Conservation (phyloP, 1,140 invertebrate species). For the Caenorhabditis inopinata region DNA sequence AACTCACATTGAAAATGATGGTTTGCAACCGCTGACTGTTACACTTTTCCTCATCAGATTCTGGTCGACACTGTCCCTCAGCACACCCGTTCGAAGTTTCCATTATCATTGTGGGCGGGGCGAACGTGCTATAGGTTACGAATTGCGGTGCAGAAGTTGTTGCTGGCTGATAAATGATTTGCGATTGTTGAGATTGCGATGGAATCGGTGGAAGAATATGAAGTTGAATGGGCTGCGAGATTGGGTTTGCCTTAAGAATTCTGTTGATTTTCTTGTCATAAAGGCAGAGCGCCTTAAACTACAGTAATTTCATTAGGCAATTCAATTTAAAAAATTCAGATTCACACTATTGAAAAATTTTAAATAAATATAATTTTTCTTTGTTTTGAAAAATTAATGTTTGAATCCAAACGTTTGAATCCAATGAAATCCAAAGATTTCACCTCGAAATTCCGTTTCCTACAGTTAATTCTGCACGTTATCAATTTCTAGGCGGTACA, state of each 20-base stretch:
- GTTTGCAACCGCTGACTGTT: conserved; percentile 40
- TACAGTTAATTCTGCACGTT: no score
- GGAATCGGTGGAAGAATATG: conserved; percentile 4
- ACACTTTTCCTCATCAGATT: conserved; percentile 42
- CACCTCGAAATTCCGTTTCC: no score
- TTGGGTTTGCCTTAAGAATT: not conserved
- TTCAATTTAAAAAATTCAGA: no score
- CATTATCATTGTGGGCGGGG: not conserved
- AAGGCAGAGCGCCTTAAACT: no score
- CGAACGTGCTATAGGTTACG: not conserved
- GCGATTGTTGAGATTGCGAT: not conserved
- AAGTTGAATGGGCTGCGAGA: not conserved
- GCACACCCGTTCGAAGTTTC: not conserved
- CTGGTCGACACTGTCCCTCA: conserved; percentile 14
- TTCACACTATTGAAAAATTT: no score
- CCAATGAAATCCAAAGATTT: no score
- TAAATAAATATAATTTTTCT: no score
- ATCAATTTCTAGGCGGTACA: no score
- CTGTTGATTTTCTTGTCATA: no score
- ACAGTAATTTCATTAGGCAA: no score
- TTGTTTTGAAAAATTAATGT: no score
- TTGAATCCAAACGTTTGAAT: not conserved
- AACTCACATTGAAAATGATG: conserved; percentile 44
- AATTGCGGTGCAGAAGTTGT: not conserved
- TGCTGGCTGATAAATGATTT: not conserved